phyloP scores from a whole-genome alignment of 2,888 invertebrate species.

The Eumacrocentrus americanus region DNA sequence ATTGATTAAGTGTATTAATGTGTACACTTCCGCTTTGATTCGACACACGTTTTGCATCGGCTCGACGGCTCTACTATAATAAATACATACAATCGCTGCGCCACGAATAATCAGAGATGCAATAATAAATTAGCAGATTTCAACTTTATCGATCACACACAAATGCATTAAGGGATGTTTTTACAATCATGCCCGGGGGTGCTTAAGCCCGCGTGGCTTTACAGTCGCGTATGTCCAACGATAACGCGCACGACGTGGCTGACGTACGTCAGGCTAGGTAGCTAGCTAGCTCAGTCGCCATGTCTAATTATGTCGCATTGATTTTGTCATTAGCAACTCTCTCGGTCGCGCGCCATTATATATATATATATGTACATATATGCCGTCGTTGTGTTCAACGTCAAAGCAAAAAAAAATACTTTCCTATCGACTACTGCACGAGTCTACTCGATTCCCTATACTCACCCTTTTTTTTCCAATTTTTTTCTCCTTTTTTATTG shows the following conservation, averaged over 20 bases:
- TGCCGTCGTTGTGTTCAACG: conserved; percentile 12
- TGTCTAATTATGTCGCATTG: conserved; percentile 61
- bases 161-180: conserved; percentile 56
- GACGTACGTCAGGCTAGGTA: conserved; percentile 9
- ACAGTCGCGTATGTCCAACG: conserved; percentile 30
- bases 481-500: neutral
- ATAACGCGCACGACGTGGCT: conserved; percentile 25
- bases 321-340: conserved; percentile 60
- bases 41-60: neutral
- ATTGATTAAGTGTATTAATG: neutral
- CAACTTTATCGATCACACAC: no score
- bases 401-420: conserved; percentile 18
- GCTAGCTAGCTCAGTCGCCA: conserved; percentile 46
- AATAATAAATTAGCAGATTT: no score
- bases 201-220: neutral
- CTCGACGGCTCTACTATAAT: no score
- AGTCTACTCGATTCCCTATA: neutral
- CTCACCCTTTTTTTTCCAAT: conserved; percentile 14
- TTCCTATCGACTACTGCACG: neutral
- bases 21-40: conserved; percentile 1
- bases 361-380: no score
- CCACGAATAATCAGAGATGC: no score
- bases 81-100: no score
- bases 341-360: conserved; percentile 39
- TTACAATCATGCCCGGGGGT: conserved; percentile 52